phyloP scores from a whole-genome alignment of 2,113 vertebrate species.

The Sula dactylatra region DNA sequence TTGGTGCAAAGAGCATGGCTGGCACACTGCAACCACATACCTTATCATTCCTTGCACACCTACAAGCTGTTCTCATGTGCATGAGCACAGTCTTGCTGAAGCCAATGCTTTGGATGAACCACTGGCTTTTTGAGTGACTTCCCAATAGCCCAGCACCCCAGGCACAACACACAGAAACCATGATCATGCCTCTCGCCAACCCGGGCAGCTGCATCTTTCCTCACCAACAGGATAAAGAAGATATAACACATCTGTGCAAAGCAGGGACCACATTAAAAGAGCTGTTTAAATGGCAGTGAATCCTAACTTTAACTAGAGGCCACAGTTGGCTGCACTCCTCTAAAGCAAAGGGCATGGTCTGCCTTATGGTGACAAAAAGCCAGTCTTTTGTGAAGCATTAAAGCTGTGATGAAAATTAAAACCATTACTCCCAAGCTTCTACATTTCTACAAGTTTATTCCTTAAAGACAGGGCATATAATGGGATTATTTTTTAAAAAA shows the following conservation, averaged over 20 bases:
- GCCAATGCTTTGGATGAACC: neutral
- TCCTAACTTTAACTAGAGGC: neutral
- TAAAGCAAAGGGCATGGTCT: neutral
- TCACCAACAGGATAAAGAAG: neutral
- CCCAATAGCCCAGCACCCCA: neutral
- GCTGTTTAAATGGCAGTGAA: neutral
- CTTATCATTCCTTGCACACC: neutral
- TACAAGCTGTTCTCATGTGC: neutral
- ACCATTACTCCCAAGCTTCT: neutral
- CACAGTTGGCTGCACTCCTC: neutral
- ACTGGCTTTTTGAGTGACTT: neutral
- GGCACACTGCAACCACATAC: neutral
- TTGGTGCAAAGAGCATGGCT: no score
- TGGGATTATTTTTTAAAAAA: neutral
- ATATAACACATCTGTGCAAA: neutral
- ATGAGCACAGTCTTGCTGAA: no score
- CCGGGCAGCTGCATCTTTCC: neutral
- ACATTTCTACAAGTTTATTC: neutral
- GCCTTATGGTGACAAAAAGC: neutral
- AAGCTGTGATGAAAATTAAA: neutral
- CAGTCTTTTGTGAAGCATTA: neutral
- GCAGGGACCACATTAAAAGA: neutral
- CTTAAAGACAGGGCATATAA: neutral
- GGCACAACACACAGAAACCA: neutral
- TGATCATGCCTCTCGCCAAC: rapidly evolving